These are phyloP conservation scores for Aplochiton taeniatus DNA, from an alignment of 2,797 vertebrate genomes.

Conservation along the genomic window DNA sequence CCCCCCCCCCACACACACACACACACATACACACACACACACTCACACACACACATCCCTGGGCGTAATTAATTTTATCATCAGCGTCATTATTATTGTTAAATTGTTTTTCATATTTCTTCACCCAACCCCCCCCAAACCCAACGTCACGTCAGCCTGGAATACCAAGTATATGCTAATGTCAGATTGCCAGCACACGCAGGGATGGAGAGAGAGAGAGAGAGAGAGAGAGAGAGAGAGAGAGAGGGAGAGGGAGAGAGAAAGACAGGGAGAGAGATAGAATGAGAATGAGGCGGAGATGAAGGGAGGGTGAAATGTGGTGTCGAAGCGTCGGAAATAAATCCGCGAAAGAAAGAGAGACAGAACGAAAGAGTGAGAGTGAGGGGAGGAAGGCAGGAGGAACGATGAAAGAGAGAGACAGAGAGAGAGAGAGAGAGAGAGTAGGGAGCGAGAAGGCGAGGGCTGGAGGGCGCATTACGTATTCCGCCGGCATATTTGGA, in stretches of 20 bases:
- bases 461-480: conserved; percentile 83
- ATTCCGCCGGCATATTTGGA: conserved; percentile 88
- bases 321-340: too few species aligned
- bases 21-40: too few species aligned
- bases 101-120: conserved; percentile 83
- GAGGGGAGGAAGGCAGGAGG: not conserved
- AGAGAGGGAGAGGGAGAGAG: conserved; percentile 54
- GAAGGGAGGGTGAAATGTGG: conserved; percentile 51
- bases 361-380: conserved; percentile 1
- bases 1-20: too few species aligned
- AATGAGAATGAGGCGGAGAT: conserved; percentile 53
- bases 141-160: conserved; percentile 82
- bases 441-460: conserved; percentile 46
- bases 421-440: conserved; percentile 15
- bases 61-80: conserved; percentile 84
- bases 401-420: conserved; percentile 23
- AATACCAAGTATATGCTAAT: conserved; percentile 99
- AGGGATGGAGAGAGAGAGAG: conserved; percentile 70
- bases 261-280: conserved; percentile 59
- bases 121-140: conserved; percentile 60
- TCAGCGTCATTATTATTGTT: conserved; percentile 84
- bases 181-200: conserved; percentile 69
- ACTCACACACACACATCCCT: conserved; percentile 63
- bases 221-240: conserved; percentile 74
- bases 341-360: conserved; percentile 10